Conservation (phyloP, 2,797 vertebrate species). For the Tangara arthus region DNA sequence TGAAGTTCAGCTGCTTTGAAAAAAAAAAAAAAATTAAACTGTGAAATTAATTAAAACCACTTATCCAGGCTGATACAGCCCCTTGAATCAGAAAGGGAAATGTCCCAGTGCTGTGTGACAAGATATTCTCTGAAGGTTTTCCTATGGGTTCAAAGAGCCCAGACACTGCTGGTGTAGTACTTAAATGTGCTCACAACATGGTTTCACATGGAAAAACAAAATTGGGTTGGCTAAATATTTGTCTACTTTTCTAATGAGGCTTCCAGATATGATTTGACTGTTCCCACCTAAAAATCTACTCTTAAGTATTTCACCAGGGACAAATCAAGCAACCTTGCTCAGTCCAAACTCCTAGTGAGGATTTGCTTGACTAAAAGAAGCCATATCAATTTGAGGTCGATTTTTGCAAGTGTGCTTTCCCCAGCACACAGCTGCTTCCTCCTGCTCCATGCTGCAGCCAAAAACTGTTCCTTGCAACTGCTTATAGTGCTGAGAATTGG, state of each 20-base stretch:
- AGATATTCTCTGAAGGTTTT: neutral
- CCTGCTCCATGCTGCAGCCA: neutral
- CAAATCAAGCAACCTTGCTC: neutral
- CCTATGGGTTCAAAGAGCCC: neutral
- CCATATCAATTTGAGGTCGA: neutral
- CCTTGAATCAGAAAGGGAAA: neutral
- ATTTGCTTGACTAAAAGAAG: neutral
- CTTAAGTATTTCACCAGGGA: neutral
- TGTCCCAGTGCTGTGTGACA: neutral
- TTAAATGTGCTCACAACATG: neutral
- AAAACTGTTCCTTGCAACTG: neutral
- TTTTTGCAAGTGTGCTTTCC: neutral
- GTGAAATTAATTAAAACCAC: neutral
- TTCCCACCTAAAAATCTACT: neutral
- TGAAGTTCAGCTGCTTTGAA: neutral
- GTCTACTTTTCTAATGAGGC: neutral
- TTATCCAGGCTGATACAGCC: neutral
- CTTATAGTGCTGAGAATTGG: accelerated
- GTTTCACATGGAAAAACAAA: neutral
- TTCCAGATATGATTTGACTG: neutral
- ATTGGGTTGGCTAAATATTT: neutral
- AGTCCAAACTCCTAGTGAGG: neutral
- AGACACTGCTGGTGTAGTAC: accelerated
- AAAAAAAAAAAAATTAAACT: neutral
- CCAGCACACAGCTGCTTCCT: neutral